Base-by-base conservation (phyloP, 1,140 invertebrate species). In the Triops longicaudatus region DNA sequence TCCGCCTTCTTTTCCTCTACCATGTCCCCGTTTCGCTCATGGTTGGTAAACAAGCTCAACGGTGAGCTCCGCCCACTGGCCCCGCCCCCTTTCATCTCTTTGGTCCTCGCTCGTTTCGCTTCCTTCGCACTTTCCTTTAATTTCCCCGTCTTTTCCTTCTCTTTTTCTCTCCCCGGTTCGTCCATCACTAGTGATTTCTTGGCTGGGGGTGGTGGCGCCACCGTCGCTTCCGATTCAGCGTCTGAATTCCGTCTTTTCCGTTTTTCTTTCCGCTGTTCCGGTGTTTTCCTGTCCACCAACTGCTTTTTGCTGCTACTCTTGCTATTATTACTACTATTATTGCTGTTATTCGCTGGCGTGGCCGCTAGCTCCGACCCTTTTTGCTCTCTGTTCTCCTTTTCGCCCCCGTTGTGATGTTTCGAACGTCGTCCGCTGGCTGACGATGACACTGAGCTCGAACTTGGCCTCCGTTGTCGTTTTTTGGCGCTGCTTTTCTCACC, bases 191-290 rank as follows among this genome's bases (percentile, higher is more conserved):
- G 17, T 2, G 50, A 5, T 63, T 73, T 78, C 26, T 77, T 41
- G 26, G 63, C 73, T 37, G 37, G 37, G 37, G 31, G 27, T 10
- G 74, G 11, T 9, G 27, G 31, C 11, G 12, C n/a, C 26, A 27
- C 74, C 0, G 22, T n/a, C 1, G 22, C 14, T 1, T 50, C 74
- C 1, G 26, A 41, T 41, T 26, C 74, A n/a, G 43, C 43, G 26
- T 75, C 74, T 17, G 74, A 75, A 26, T 14, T 26, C 26, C 43
- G 72, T 22, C 76, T 31, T 73, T 77, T 77, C n/a, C 76, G 76
- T 42, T 73, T 77, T 22, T 77, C 76, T 43, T 77, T 77, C n/a
- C 72, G 72, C n/a, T 77, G 76, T 14, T 72, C 73, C 14, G 76
- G 76, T 28, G 76, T 74, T 63, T 63, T 63, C 17, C n/a, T 14